These are phyloP conservation scores for Aphyosemion australe DNA, from an alignment of 2,113 vertebrate species.

Conservation along the genomic window DNA sequence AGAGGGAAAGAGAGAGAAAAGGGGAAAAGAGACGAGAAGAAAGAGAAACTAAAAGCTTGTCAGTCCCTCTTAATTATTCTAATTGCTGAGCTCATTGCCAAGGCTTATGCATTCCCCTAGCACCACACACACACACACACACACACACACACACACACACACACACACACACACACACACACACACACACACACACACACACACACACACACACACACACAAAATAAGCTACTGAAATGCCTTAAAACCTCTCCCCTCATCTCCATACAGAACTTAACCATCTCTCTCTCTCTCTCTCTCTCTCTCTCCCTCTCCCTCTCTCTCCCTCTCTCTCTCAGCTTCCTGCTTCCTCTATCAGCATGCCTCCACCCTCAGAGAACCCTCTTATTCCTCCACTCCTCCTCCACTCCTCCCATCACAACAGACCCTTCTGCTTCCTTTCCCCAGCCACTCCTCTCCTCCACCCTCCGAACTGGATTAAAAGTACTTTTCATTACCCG, in stretches of 20 bases:
- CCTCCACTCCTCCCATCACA: conserved; percentile 71
- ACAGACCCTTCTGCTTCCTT: conserved; percentile 71
- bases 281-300: conserved; percentile 43
- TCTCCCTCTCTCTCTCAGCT: conserved; percentile 53
- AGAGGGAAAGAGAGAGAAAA: conserved; percentile 13
- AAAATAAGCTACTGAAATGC: conserved; percentile 44
- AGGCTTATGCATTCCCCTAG: conserved; percentile 71
- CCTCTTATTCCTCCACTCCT: conserved; percentile 66
- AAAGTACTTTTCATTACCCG: conserved; percentile 82
- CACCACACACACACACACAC: conserved; percentile 51
- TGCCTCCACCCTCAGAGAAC: conserved; percentile 66
- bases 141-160: conserved; percentile 27
- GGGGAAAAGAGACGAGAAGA: conserved; percentile 31
- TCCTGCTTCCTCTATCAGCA: conserved; percentile 65
- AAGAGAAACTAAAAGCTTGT: conserved; percentile 69
- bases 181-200: conserved; percentile 29
- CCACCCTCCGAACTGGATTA: conserved; percentile 77
- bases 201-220: conserved; percentile 36
- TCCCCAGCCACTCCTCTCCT: conserved; percentile 71
- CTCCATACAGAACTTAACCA: conserved; percentile 62
- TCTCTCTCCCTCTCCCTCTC: conserved; percentile 57
- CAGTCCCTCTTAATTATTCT: conserved; percentile 77
- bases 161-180: conserved; percentile 41
- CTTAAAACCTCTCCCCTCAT: conserved; percentile 61
- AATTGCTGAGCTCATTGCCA: conserved; percentile 76